Base-by-base conservation (phyloP, 2,888 invertebrate species). In the Cenopis cana region DNA sequence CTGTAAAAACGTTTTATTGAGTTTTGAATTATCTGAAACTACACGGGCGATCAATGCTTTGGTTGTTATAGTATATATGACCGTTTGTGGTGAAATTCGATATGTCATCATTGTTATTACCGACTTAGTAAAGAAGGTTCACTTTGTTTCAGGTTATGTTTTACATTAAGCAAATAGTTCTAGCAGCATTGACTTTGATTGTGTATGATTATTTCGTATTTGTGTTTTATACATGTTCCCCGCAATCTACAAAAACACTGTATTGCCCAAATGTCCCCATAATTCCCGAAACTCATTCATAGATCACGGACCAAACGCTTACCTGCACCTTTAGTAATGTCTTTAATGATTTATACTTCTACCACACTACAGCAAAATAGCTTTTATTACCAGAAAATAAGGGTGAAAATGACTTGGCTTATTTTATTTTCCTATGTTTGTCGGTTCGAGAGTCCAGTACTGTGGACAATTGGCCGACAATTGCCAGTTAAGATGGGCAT, bases 231-330 rank as follows among this genome's bases (percentile, higher is more conserved):
- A 29, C 29, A 66, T 33, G 41, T 56, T 56, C 33, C 54, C 66
- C 55, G 54, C 65, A 70, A 57, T 67, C 55, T 62, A 61, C 41
- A 67, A 70, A 73, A 74, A 69, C 54, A 73, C 18, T 18, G 55
- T 36, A 56, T 71, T 71, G 61, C 67, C 66, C 66, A 71, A 71
- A 69, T 78, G 71, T 76, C 75, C 75, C 66, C 73, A 75, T 86
- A 85, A 89, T 85, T 86, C 85, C 80, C 77, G 69, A 87, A 87
- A 83, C 81, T 83, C 87, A 91, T 92, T 92, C 90, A 91, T 88
- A 84, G 85, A 86, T 85, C 86, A 88, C 86, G 87, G 77, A 82
- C 81, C 81, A 81, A 87, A 81, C 86, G 83, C 80, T 81, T 81
- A 78, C 81, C 79, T 81, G 74, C 71, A 74, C 75, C 74, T 74